Evolutionary conservation across 2,113 vertebrate species (phyloP).

Genomic region (Alexandromys fortis): DNA sequence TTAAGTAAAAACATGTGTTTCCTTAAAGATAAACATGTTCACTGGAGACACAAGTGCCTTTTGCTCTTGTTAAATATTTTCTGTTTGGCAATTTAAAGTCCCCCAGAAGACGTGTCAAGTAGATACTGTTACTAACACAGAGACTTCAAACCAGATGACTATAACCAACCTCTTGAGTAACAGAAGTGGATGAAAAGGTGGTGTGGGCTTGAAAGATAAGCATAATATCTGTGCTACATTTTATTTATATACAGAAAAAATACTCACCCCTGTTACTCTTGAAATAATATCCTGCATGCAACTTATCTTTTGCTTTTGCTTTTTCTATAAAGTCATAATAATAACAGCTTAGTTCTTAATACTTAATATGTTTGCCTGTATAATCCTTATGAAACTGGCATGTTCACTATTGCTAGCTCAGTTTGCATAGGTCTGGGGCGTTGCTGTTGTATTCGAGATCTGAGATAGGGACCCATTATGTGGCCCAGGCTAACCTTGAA

Average conservation of each 20-base stretch:
- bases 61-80: slow-evolving; percentile 17
- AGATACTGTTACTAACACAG: neutral
- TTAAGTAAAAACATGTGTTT: slow-evolving; percentile 39
- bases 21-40: slow-evolving; percentile 7
- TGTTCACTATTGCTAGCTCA: neutral
- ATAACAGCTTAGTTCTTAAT: neutral
- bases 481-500: neutral
- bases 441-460: neutral
- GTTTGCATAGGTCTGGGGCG: neutral
- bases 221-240: neutral
- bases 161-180: neutral
- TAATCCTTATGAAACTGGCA: slow-evolving; percentile 11
- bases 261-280: slow-evolving; percentile 1
- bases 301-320: neutral
- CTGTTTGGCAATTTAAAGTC: slow-evolving; percentile 35
- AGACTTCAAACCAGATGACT: neutral
- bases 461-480: neutral
- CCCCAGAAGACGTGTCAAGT: neutral
- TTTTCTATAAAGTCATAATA: slow-evolving; percentile 10
- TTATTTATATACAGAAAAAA: slow-evolving; percentile 30
- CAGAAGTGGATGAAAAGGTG: neutral
- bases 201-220: neutral
- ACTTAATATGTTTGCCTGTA: slow-evolving; percentile 4
- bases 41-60: neutral
- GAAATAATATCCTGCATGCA: neutral